Base-by-base conservation (phyloP, 2,797 vertebrate genomes). In the Sebastes dallii region DNA sequence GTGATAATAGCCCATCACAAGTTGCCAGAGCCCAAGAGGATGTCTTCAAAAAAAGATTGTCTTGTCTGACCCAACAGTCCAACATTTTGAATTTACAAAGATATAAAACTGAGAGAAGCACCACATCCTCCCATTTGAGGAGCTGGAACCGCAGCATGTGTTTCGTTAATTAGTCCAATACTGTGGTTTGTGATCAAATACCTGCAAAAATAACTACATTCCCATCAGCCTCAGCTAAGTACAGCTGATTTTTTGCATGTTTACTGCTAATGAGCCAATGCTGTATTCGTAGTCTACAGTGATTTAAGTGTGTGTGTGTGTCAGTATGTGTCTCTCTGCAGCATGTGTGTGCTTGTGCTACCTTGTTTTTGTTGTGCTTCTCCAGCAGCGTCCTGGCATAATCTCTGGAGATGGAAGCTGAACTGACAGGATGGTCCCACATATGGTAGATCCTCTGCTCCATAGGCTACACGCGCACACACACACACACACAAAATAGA, bases 401-500 rank as follows among this genome's bases (percentile, higher is more conserved):
- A 72, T 89, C 89, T 88, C 93, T 93, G 81, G 92, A 94, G 90
- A 94, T 94, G 18, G 88, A 93, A 6, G 93, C 93, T 8, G 93
- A 93, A 68, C 83, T 92, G 87, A 93, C 75, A 32, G 94, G 93
- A 92, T 95, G 95, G 83, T 96, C 96, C 96, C 95, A 96, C 77
- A 94, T 93, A 62, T 94, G 95, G 84, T 83, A 94, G 80, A 95
- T 93, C 80, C 87, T 93, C 87, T 93, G 87, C 72, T 88, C 89
- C 91, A 95, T 85, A 50, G 90, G 76, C 95, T 96, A 18, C 14
- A 6, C 14, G 74, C 69, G 77, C 74, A 81, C 64, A 85, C 72
- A 77, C 25, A 32, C 13, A 66, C 22, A 82, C 52, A 81, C 36
- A 81, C 36, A 71, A 16, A 80, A 8, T 6, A 68, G 4, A 83